phyloP scores from a whole-genome alignment of 1,140 invertebrate genomes.

The Sweltsa coloradensis region DNA sequence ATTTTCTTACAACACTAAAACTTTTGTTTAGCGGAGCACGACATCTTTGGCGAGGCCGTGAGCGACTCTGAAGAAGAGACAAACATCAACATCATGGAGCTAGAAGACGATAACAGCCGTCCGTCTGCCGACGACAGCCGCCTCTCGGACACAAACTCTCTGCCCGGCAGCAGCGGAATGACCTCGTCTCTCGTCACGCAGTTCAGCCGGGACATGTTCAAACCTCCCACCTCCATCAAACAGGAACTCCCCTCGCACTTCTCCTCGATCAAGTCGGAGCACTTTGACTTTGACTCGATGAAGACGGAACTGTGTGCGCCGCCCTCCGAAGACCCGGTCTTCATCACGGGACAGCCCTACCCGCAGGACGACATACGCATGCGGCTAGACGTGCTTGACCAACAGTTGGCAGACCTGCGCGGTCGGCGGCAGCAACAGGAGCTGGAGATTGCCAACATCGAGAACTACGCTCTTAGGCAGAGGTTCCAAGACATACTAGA shows the following conservation, averaged over 20 bases:
- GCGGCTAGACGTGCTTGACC: slow-evolving; percentile 37
- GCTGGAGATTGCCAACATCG: slow-evolving; percentile 69
- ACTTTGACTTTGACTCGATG: slow-evolving; percentile 8
- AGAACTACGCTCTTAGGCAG: slow-evolving; percentile 69
- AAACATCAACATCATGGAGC: slow-evolving; percentile 55
- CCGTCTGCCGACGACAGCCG: slow-evolving; percentile 62
- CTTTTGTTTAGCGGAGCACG: slow-evolving; percentile 47
- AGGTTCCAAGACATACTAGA: slow-evolving; percentile 70
- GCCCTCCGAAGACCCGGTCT: neutral
- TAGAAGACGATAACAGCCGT: slow-evolving; percentile 61
- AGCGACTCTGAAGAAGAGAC: slow-evolving; percentile 70
- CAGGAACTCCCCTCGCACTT: neutral
- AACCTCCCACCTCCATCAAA: slow-evolving; percentile 5
- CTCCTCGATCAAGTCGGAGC: slow-evolving; percentile 2
- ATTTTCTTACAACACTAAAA: too few relatives aligned
- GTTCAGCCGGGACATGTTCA: slow-evolving; percentile 43
- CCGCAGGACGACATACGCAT: slow-evolving; percentile 20
- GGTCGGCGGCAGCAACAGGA: slow-evolving; percentile 62
- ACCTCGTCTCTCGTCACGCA: slow-evolving; percentile 37
- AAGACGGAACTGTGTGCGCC: slow-evolving; percentile 6
- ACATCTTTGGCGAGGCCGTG: slow-evolving; percentile 79
- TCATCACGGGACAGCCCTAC: neutral
- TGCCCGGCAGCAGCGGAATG: slow-evolving; percentile 27
- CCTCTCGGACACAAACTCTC: slow-evolving; percentile 59
- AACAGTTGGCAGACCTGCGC: slow-evolving; percentile 58